A percentile compares a stretch with the other conserved stretches of the same genome.
Evolutionary conservation across 2,888 invertebrate species (phyloP).

Genomic region (Myopa testacea): DNA sequence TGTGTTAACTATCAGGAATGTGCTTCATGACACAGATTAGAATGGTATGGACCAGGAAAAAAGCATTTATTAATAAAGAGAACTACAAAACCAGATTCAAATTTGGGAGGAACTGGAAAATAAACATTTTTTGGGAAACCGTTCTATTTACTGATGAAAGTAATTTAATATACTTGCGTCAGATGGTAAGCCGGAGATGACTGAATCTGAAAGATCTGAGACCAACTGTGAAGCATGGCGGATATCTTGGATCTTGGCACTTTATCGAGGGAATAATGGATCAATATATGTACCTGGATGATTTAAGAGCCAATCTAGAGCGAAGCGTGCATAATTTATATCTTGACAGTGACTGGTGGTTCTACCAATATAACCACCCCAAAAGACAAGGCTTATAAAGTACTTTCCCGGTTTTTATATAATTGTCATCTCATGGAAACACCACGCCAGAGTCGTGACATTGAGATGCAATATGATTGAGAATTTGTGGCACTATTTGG

Average conservation of each 20-base stretch:
- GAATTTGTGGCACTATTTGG: too few relatives aligned
- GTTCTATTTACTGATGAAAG: slow-evolving; percentile 9
- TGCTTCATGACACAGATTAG: neutral
- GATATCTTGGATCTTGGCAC: slow-evolving; percentile 20
- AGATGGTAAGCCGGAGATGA: slow-evolving; percentile 32
- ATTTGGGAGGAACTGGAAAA: neutral
- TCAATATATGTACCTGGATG: slow-evolving; percentile 8
- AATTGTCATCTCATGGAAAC: too few relatives aligned
- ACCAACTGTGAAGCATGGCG: slow-evolving; percentile 38
- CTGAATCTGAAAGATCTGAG: slow-evolving; percentile 29
- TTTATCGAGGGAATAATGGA: slow-evolving; percentile 31
- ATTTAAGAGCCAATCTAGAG: too few relatives aligned
- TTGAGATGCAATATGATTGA: too few relatives aligned
- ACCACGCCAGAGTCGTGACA: too few relatives aligned
- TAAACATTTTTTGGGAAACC: neutral
- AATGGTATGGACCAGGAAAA: slow-evolving; percentile 6
- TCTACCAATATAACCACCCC: too few relatives aligned
- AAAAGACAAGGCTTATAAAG: too few relatives aligned
- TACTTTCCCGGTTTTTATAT: too few relatives aligned
- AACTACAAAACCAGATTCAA: neutral
- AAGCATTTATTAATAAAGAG: neutral
- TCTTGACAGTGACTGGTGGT: too few relatives aligned
- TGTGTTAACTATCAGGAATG: too few relatives aligned
- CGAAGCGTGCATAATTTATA: too few relatives aligned
- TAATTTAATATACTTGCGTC: slow-evolving; percentile 34